These are phyloP conservation scores for Cosmia pyralina DNA, from an alignment of 2,888 invertebrate genomes.

Conservation along the genomic window DNA sequence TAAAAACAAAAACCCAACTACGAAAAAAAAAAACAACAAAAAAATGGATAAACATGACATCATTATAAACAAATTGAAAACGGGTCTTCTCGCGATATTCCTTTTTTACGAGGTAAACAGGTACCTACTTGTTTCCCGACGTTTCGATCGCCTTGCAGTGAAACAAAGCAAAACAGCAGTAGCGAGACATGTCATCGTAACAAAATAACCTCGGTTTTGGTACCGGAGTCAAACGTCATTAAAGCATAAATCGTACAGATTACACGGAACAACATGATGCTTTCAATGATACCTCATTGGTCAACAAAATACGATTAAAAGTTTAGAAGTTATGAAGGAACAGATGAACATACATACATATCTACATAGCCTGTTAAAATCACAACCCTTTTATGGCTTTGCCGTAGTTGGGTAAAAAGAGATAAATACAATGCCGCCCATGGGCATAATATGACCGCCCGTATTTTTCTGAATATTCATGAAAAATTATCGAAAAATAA, in stretches of 20 bases:
- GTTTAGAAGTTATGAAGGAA: neutral
- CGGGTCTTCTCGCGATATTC: no score
- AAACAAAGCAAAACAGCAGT: no score
- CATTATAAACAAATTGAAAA: no score
- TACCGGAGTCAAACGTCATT: neutral
- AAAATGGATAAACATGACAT: neutral
- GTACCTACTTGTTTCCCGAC: no score
- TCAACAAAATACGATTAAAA: neutral
- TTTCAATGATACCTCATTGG: neutral
- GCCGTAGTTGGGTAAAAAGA: neutral
- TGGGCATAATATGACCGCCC: no score
- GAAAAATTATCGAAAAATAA: no score
- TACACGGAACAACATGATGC: neutral
- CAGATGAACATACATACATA: neutral
- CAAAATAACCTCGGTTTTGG: neutral
- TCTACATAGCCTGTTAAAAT: neutral
- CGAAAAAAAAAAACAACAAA: no score
- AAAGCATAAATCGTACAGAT: neutral
- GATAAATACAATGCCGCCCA: neutral
- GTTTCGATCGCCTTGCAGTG: no score
- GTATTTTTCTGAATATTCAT: no score
- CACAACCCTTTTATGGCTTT: neutral
- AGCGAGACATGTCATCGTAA: no score
- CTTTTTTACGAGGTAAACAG: no score
- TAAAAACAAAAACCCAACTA: neutral